These are phyloP conservation scores for Sarotherodon lohbergeri DNA, from an alignment of 2,113 vertebrate species.

Conservation along the genomic window DNA sequence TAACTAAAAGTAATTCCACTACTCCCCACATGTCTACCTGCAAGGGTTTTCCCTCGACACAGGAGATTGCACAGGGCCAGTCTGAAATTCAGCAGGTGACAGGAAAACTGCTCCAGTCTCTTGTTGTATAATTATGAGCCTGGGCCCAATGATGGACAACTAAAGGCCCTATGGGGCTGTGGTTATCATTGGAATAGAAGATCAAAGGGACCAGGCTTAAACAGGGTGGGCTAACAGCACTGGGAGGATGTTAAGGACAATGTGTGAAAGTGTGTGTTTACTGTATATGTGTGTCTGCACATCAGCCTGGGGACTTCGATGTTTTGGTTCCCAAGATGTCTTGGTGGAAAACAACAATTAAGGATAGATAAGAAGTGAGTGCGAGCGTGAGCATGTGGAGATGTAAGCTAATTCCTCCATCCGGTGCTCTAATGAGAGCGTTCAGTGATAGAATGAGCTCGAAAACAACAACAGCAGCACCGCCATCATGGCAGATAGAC, in stretches of 20 bases:
- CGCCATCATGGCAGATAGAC: neutral
- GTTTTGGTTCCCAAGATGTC: constrained; percentile 46
- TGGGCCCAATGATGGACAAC: constrained; percentile 23
- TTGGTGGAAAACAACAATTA: constrained; percentile 55
- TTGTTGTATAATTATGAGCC: constrained; percentile 41
- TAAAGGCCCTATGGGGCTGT: constrained; percentile 25
- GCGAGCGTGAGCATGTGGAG: constrained; percentile 2
- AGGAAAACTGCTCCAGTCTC: constrained; percentile 4
- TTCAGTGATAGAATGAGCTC: constrained; percentile 15
- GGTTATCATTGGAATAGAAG: constrained; percentile 35
- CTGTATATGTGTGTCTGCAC: neutral
- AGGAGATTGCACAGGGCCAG: neutral
- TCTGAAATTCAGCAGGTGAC: constrained; percentile 15
- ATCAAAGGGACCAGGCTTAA: constrained; percentile 41
- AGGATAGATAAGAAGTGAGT: constrained; percentile 23
- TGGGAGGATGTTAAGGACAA: constrained; percentile 37
- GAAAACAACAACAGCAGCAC: constrained; percentile 29
- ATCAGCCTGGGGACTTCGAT: constrained; percentile 26
- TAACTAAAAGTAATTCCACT: neutral
- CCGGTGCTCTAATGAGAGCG: constrained; percentile 1
- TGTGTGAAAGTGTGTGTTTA: constrained; percentile 20
- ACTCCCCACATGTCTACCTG: neutral
- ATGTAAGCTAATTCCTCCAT: constrained; percentile 28
- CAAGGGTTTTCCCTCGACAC: neutral
- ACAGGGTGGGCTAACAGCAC: constrained; percentile 27